Conservation (phyloP, 2,113 vertebrate species). For the Herpetotheres cachinnans region DNA sequence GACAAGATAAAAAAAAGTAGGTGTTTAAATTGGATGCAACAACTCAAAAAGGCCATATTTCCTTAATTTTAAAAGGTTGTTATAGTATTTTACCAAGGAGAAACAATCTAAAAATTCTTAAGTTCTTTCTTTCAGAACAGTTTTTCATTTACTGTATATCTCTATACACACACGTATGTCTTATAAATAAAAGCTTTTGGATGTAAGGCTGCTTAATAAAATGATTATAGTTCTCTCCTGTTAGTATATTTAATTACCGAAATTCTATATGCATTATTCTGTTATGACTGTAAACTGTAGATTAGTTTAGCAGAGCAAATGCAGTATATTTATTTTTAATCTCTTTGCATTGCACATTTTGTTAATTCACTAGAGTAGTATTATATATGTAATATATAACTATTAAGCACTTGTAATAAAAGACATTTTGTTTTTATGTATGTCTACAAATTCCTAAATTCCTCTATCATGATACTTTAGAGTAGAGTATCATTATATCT, state of each 20-base stretch:
- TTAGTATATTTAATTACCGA: not conserved
- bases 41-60: not conserved
- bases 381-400: not conserved
- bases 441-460: not conserved
- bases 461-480: not conserved
- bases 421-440: not conserved
- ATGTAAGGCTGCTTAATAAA: not conserved
- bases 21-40: not conserved
- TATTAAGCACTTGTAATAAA: not conserved
- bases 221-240: not conserved
- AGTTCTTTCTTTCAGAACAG: not conserved
- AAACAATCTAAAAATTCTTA: not conserved
- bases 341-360: not conserved
- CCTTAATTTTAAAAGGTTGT: not conserved
- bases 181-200: not conserved
- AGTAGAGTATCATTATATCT: not conserved
- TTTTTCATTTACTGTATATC: not conserved
- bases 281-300: not conserved
- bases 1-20: not conserved
- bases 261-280: not conserved
- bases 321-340: not conserved
- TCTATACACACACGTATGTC: fast-evolving
- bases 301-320: not conserved
- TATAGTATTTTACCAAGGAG: not conserved
- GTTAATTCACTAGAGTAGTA: not conserved